These are phyloP conservation scores for Oscheius sp. DNA, from an alignment of 2,888 invertebrate species.

Conservation along the genomic window DNA sequence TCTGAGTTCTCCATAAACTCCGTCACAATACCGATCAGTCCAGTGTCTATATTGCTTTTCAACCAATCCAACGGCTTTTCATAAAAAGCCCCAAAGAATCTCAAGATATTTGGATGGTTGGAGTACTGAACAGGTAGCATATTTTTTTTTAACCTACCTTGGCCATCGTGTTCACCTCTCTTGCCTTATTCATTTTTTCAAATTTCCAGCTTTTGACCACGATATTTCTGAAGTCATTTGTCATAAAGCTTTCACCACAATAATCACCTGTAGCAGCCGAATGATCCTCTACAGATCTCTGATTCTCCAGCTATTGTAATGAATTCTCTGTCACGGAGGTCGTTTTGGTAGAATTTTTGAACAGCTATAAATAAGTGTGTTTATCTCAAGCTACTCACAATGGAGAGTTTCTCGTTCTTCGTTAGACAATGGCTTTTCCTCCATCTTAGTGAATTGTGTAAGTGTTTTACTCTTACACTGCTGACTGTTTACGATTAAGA, in stretches of 20 bases:
- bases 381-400: too few species aligned
- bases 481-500: too few species aligned
- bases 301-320: background rate
- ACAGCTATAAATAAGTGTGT: background rate
- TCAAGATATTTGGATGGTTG: conserved; percentile 2
- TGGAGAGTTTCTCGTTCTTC: too few species aligned
- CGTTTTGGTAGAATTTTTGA: background rate
- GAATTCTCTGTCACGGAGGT: background rate
- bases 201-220: background rate
- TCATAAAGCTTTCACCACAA: background rate
- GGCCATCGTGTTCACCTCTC: background rate
- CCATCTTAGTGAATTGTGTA: too few species aligned
- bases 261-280: background rate
- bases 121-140: conserved; percentile 10
- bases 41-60: too few species aligned
- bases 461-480: too few species aligned
- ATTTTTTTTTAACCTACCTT: background rate
- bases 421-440: too few species aligned
- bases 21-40: background rate
- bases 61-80: background rate
- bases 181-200: background rate
- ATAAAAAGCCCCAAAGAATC: background rate
- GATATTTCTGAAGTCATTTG: background rate
- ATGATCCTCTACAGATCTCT: background rate
- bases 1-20: background rate